Evolutionary conservation across 1,140 invertebrate genomes (phyloP).

Genomic region (Leptopilina clavipes): DNA sequence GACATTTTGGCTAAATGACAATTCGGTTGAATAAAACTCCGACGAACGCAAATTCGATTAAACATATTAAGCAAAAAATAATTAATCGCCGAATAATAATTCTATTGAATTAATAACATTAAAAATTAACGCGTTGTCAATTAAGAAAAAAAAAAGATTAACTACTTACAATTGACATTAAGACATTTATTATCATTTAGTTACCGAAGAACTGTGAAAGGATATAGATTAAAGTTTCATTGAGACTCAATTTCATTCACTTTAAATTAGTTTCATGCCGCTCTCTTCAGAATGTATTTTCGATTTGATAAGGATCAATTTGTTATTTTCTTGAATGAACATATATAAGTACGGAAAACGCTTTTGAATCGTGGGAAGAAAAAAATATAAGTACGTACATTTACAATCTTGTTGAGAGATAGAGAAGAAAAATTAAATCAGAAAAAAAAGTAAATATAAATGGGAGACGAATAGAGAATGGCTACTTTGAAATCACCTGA

Average conservation of each 20-base stretch:
- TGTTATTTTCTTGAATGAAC: conserved; percentile 1
- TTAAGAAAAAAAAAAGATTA: background rate
- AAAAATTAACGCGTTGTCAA: too few species aligned
- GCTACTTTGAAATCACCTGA: background rate
- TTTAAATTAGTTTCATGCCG: background rate
- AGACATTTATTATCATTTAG: background rate
- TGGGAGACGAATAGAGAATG: background rate
- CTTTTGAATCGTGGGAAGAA: background rate
- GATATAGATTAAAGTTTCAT: background rate
- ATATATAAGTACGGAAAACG: background rate
- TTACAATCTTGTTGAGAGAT: background rate
- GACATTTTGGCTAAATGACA: too few species aligned
- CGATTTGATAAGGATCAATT: background rate
- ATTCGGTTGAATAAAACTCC: too few species aligned
- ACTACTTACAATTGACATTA: background rate
- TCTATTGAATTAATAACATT: too few species aligned
- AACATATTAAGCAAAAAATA: too few species aligned
- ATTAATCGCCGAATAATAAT: too few species aligned
- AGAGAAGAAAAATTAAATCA: background rate
- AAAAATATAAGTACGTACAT: background rate
- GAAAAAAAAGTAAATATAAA: background rate
- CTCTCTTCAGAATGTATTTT: background rate
- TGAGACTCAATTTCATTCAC: background rate
- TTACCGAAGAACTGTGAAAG: background rate
- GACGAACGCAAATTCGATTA: too few species aligned